These are phyloP conservation scores for Agrochola litura DNA, from an alignment of 2,888 invertebrate species.

Conservation along the genomic window DNA sequence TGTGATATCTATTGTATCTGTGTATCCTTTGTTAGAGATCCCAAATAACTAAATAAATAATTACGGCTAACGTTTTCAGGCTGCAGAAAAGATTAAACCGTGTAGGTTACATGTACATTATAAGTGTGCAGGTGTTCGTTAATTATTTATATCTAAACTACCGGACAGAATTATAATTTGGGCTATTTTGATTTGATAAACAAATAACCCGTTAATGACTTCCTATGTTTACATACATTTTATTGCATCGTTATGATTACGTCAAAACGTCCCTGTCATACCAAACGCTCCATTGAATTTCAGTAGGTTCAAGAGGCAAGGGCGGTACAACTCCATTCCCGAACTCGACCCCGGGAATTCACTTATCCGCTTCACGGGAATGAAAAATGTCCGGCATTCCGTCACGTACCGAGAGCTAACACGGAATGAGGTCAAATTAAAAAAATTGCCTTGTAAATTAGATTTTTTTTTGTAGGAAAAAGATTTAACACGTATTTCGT, in stretches of 20 bases:
- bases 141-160: background rate
- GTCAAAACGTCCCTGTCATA: conserved; percentile 1
- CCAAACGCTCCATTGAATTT: conserved; percentile 37
- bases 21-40: background rate
- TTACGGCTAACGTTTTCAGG: background rate
- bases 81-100: background rate
- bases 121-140: no score
- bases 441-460: conserved; percentile 19
- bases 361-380: conserved; percentile 48
- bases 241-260: background rate
- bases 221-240: conserved; percentile 17
- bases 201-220: background rate
- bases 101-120: background rate
- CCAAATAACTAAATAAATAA: background rate
- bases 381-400: conserved; percentile 50
- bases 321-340: conserved; percentile 49
- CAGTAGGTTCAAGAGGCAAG: conserved; percentile 13
- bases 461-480: conserved; percentile 6
- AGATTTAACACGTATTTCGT: background rate
- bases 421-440: conserved; percentile 39
- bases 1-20: background rate
- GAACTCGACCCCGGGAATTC: conserved; percentile 45
- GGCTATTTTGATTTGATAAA: background rate
- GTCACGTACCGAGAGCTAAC: conserved; percentile 20
- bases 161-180: background rate